phyloP scores from a whole-genome alignment of 2,797 vertebrate genomes.

The Coendou prehensilis region DNA sequence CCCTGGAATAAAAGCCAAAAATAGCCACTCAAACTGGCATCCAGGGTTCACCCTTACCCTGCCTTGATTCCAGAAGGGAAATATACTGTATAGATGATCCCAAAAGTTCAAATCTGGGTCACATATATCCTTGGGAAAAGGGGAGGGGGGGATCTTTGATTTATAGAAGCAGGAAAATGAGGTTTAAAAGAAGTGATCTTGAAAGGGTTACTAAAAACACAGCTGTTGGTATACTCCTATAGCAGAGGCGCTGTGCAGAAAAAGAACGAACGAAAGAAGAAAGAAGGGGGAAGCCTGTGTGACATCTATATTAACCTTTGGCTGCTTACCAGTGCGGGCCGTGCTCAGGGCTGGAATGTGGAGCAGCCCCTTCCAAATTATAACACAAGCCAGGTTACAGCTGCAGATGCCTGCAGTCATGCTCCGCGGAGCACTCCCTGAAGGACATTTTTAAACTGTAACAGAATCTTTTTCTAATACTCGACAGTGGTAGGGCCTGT shows the following conservation, averaged over 20 bases:
- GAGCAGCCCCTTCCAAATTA: slow-evolving; percentile 92
- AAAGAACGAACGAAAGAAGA: slow-evolving; percentile 88
- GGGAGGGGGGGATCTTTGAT: slow-evolving; percentile 87
- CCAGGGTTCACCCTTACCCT: slow-evolving; percentile 86
- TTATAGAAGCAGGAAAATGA: slow-evolving; percentile 90
- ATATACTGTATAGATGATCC: slow-evolving; percentile 85
- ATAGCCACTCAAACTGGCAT: slow-evolving; percentile 78
- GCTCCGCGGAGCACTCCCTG: slow-evolving; percentile 89
- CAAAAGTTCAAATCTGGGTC: slow-evolving; percentile 91
- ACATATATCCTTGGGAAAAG: slow-evolving; percentile 87
- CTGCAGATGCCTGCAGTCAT: slow-evolving; percentile 89
- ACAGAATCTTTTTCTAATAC: slow-evolving; percentile 91
- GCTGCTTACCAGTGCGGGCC: slow-evolving; percentile 93
- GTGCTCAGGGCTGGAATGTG: slow-evolving; percentile 93
- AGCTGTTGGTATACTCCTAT: slow-evolving; percentile 91
- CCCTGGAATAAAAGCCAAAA: slow-evolving; percentile 3
- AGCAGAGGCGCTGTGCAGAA: slow-evolving; percentile 89
- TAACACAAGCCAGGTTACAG: slow-evolving; percentile 94
- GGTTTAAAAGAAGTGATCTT: slow-evolving; percentile 91
- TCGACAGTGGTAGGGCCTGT: slow-evolving; percentile 90
- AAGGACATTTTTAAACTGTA: slow-evolving; percentile 90
- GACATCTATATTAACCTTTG: slow-evolving; percentile 99
- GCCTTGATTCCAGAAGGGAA: slow-evolving; percentile 87
- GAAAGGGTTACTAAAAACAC: slow-evolving; percentile 95
- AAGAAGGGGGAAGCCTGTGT: slow-evolving; percentile 86